Percentiles rank a stretch among this genome's conserved stretches.
These are phyloP conservation scores for Rotaria macrura DNA, from an alignment of 2,888 invertebrate species.

Conservation along the genomic window DNA sequence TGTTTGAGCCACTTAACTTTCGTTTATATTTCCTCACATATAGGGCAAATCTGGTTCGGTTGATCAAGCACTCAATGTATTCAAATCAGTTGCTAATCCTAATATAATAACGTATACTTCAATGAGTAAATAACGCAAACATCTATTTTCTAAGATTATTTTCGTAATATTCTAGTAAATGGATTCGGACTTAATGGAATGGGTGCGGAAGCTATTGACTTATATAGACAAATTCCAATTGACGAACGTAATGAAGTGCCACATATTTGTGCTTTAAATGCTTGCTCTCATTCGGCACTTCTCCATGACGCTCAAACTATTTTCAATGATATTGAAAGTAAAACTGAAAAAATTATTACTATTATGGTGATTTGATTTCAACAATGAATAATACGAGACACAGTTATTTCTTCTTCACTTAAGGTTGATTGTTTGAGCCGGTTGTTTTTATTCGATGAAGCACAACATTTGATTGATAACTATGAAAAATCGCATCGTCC, in stretches of 20 bases:
- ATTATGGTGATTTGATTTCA: background rate
- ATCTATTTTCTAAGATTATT: background rate
- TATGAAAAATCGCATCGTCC: background rate
- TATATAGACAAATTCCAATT: background rate
- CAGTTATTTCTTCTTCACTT: background rate
- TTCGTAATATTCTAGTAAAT: background rate
- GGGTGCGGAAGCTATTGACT: background rate
- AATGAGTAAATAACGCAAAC: background rate
- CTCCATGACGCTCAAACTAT: background rate
- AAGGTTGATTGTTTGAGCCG: slow-evolving; percentile 7
- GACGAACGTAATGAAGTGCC: background rate
- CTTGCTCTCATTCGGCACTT: background rate
- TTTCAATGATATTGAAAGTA: background rate
- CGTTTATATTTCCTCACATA: too few relatives aligned
- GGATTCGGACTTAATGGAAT: background rate
- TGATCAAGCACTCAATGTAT: background rate
- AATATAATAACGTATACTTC: background rate
- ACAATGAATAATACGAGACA: background rate
- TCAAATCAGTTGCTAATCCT: background rate
- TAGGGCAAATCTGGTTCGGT: background rate
- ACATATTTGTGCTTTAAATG: background rate
- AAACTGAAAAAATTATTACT: background rate
- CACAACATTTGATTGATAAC: background rate
- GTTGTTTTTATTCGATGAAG: background rate
- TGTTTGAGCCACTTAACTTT: too few relatives aligned